Base-by-base conservation (phyloP, 2,797 vertebrate genomes). In the Megalops cyprinoides region DNA sequence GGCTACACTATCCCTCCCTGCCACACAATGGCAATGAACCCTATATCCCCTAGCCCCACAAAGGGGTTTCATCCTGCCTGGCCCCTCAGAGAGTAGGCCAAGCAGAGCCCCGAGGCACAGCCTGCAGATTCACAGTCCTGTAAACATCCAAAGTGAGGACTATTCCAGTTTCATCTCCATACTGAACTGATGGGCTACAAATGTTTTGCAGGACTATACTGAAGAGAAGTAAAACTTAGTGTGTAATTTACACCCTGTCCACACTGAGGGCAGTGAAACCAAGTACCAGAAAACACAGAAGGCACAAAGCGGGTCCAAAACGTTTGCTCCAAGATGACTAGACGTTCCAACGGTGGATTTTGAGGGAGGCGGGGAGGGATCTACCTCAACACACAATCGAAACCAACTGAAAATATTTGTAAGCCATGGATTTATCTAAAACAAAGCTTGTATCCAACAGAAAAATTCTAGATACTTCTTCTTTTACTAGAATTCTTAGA, bases 331-430 rank as follows among this genome's bases (percentile, higher is more conserved):
- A 39, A 31, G 39, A 69, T 69, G 65, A 69, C 69, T 69, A 65
- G 65, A 69, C 31, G 12, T 31, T 42, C 18, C 65, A 69, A 18
- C 69, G 65, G 15, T 69, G 65, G 65, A 69, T 69, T 69, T 10
- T 23, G 65, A 31, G 14, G 15, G n/a, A n/a, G 34, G 12, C 20
- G 37, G 37, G 65, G 15, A 69, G 34, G 34, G 39, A 69, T 69
- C 14, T 28, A 62, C 8, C 58, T 23, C 20, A 20, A 69, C 37
- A 12, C 20, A 31, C 23, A 15, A 39, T 62, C n/a, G 62, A 62
- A 62, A 69, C 34, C 37, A 37, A 37, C 7, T 69, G 15, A 69
- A 42, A n/a, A n/a, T n/a, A 3, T 42, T 39, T 37, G 15, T 5
- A 69, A 34, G 58, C 37, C 37, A 69, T n/a, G n/a, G 14, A 31